Percentiles rank a stretch among this genome's conserved stretches.
These are phyloP conservation scores for Riparia riparia DNA, from an alignment of 2,113 vertebrate genomes.

Conservation along the genomic window DNA sequence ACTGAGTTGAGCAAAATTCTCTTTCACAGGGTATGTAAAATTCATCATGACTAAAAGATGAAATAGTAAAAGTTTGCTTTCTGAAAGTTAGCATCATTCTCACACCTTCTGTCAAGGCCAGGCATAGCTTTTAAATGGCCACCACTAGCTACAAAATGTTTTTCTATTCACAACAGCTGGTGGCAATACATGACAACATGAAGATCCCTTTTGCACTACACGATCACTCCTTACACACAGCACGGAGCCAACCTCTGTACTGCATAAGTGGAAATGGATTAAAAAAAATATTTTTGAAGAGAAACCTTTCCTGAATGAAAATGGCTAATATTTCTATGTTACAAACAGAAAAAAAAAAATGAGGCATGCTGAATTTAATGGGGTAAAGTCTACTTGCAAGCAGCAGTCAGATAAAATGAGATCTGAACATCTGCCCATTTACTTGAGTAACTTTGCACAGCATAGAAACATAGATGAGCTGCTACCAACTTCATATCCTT, in stretches of 20 bases:
- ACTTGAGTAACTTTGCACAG: accelerated
- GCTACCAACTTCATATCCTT: neutral
- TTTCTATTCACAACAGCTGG: neutral
- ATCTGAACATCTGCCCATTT: neutral
- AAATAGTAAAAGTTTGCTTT: neutral
- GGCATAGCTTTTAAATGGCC: neutral
- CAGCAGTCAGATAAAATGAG: neutral
- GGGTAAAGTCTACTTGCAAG: neutral
- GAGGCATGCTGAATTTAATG: neutral
- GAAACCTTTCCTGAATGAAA: neutral
- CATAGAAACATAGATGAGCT: neutral
- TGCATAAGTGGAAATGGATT: neutral
- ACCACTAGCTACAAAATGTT: neutral
- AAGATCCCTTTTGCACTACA: neutral
- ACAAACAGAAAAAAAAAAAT: neutral
- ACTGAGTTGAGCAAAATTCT: neutral
- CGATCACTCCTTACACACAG: neutral
- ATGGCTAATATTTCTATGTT: neutral
- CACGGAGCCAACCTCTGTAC: neutral
- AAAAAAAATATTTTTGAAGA: neutral
- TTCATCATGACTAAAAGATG: neutral
- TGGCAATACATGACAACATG: accelerated
- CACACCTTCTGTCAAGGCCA: neutral
- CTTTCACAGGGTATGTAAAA: neutral
- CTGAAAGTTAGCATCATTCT: neutral